A percentile compares a stretch with the other conserved stretches of the same genome.
Evolutionary conservation across 2,113 vertebrate species (phyloP).

Genomic region (Pygoscelis antarcticus): DNA sequence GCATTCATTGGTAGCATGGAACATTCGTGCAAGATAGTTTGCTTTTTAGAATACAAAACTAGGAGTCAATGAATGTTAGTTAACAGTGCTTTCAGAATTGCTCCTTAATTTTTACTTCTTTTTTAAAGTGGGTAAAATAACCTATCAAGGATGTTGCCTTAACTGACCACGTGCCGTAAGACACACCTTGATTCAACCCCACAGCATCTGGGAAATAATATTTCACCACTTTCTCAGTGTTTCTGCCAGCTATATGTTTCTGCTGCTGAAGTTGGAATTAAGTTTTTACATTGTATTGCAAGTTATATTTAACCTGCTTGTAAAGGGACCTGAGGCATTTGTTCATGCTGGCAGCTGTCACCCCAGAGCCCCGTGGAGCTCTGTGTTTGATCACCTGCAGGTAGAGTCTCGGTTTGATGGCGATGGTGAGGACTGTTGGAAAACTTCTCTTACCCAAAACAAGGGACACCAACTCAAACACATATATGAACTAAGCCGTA

Average conservation of each 20-base stretch:
- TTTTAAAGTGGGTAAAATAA: background rate
- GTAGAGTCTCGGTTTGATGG: background rate
- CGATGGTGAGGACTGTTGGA: background rate
- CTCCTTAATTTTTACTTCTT: background rate
- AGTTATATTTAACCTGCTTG: background rate
- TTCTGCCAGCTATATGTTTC: background rate
- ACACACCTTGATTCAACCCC: background rate
- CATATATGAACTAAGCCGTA: background rate
- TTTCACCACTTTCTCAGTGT: background rate
- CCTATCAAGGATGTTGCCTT: background rate
- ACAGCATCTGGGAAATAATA: background rate
- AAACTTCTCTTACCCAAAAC: background rate
- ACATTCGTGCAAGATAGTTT: background rate
- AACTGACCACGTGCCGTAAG: fast-evolving
- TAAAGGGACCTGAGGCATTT: background rate
- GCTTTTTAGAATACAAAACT: background rate
- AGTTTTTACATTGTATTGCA: background rate
- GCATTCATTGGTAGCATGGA: background rate
- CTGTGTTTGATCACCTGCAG: background rate
- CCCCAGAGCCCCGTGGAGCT: background rate
- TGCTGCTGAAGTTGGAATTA: background rate
- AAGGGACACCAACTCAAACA: background rate
- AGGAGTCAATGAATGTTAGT: background rate
- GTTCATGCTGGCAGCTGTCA: background rate
- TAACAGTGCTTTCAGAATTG: background rate